These are phyloP conservation scores for Pterois miles DNA, from an alignment of 2,797 vertebrate genomes.

Conservation along the genomic window DNA sequence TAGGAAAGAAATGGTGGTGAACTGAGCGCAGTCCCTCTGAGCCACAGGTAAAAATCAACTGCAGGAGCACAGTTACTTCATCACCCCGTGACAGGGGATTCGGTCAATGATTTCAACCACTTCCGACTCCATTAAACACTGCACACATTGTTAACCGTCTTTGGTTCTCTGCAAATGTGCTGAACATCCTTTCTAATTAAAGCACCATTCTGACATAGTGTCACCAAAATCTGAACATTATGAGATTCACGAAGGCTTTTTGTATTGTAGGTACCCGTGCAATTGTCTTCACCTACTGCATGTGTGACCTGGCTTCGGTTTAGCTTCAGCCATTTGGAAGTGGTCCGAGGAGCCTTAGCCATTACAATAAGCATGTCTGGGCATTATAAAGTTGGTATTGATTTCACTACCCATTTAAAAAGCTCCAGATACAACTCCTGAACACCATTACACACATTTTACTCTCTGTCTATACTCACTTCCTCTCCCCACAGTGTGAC, in stretches of 20 bases:
- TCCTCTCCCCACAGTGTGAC: constrained; percentile 95
- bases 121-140: constrained; percentile 17
- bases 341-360: background rate
- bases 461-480: constrained; percentile 77
- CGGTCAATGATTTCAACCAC: constrained; percentile 24
- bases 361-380: background rate
- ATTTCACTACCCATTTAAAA: background rate
- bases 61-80: constrained; percentile 25
- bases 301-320: background rate
- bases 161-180: background rate
- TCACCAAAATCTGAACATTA: background rate
- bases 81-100: constrained; percentile 35
- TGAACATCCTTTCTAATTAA: constrained; percentile 7
- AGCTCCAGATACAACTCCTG: background rate
- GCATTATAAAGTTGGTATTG: background rate
- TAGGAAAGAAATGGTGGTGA: constrained; percentile 37
- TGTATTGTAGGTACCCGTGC: background rate
- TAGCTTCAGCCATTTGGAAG: background rate
- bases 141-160: background rate
- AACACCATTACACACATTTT: background rate
- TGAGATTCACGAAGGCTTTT: background rate
- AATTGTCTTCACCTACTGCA: background rate
- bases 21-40: constrained; percentile 53
- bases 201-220: background rate
- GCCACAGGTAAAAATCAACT: constrained; percentile 55